Percentiles rank a stretch among this genome's conserved stretches.
Conservation (phyloP, 2,113 vertebrate genomes). For the Tonatia bakeri region DNA sequence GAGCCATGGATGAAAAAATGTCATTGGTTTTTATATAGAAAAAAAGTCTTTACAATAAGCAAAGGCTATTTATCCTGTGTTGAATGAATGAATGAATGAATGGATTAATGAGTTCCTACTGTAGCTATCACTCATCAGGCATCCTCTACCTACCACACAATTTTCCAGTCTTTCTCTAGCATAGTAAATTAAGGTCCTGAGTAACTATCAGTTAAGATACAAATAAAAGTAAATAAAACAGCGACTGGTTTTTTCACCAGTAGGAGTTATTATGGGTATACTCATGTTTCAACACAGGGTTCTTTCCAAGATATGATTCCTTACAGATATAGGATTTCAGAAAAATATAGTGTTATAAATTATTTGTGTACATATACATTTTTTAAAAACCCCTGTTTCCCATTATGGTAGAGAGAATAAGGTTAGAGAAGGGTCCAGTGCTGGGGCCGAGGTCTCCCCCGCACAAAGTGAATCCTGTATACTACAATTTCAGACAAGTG, state of each 20-base stretch:
- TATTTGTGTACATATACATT: neutral
- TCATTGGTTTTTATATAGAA: neutral
- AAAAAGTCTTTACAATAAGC: neutral
- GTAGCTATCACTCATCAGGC: neutral
- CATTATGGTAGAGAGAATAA: neutral
- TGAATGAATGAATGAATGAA: too few relatives aligned
- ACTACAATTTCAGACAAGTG: slow-evolving; percentile 41
- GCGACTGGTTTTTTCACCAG: neutral
- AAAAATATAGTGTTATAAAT: neutral
- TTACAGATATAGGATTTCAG: neutral
- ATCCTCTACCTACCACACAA: neutral
- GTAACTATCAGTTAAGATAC: neutral
- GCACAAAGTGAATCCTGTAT: neutral
- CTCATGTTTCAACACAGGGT: neutral
- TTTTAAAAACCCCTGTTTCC: neutral
- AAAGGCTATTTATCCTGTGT: neutral
- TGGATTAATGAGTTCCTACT: neutral
- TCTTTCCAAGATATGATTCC: neutral
- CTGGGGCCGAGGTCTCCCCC: neutral
- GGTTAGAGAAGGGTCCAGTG: neutral
- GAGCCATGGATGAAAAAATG: neutral
- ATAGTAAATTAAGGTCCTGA: neutral
- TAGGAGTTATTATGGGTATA: neutral
- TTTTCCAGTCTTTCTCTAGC: neutral
- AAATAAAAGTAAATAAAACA: neutral